Percentiles rank a stretch among this genome's conserved stretches.
Conservation (phyloP, 1,140 invertebrate genomes). For the Papilio xuthus region DNA sequence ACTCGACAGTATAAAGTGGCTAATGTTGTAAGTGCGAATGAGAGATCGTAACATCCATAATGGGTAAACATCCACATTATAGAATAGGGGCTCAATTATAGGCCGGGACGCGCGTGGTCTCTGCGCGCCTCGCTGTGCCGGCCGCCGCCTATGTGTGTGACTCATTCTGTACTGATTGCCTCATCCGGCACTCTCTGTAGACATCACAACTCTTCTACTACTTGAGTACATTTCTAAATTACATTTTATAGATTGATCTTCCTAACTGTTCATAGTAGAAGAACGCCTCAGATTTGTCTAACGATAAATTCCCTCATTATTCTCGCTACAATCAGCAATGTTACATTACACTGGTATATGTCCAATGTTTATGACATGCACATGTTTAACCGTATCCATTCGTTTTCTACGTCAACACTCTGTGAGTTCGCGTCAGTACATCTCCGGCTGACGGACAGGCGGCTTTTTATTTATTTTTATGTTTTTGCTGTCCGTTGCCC, state of each 20-base stretch:
- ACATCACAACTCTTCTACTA: slow-evolving; percentile 64
- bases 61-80: slow-evolving; percentile 53
- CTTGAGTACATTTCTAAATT: slow-evolving; percentile 41
- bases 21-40: slow-evolving; percentile 52
- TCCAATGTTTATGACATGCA: slow-evolving; percentile 20
- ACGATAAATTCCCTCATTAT: not conserved
- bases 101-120: slow-evolving; percentile 47
- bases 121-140: not conserved
- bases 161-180: slow-evolving; percentile 69
- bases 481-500: slow-evolving; percentile 57
- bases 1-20: slow-evolving; percentile 44
- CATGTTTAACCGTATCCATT: slow-evolving; percentile 34
- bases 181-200: slow-evolving; percentile 69
- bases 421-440: slow-evolving; percentile 44
- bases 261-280: not conserved
- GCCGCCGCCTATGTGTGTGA: slow-evolving; percentile 52
- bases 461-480: slow-evolving; percentile 66
- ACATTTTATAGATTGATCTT: slow-evolving; percentile 25
- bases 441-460: slow-evolving; percentile 51
- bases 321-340: slow-evolving; percentile 27
- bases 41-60: slow-evolving; percentile 50
- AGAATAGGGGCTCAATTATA: slow-evolving; percentile 61
- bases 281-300: not conserved
- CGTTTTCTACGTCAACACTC: slow-evolving; percentile 34
- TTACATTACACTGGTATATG: slow-evolving; percentile 28